phyloP scores from a whole-genome alignment of 2,797 vertebrate species.

The Hyperoplus lanceolatus region DNA sequence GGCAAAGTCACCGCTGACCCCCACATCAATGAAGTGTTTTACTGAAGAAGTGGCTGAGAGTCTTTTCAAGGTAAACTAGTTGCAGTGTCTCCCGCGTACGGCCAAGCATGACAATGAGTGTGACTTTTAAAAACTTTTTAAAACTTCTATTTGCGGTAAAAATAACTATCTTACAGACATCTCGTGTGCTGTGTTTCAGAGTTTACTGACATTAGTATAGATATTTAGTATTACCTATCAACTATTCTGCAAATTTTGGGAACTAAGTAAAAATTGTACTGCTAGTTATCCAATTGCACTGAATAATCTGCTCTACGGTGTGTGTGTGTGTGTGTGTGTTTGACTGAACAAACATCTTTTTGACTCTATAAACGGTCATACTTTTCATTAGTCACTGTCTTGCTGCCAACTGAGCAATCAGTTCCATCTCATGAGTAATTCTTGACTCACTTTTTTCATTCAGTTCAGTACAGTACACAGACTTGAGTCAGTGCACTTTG shows the following conservation, averaged over 20 bases:
- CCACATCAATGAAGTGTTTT: background rate
- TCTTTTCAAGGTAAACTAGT: slow-evolving; percentile 28
- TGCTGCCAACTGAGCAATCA: slow-evolving; percentile 5
- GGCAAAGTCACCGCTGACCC: slow-evolving; percentile 26
- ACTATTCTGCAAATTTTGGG: background rate
- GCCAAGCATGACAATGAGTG: slow-evolving; percentile 8
- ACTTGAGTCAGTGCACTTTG: background rate
- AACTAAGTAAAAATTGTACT: slow-evolving; percentile 3
- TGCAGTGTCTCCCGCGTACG: slow-evolving; percentile 12
- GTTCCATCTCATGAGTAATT: background rate
- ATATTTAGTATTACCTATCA: background rate
- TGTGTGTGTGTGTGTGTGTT: background rate
- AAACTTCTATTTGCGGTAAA: background rate
- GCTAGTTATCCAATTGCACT: background rate
- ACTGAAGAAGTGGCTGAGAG: slow-evolving; percentile 1
- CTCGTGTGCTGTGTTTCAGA: slow-evolving; percentile 9
- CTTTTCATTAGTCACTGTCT: slow-evolving; percentile 3
- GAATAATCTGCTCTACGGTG: slow-evolving; percentile 2
- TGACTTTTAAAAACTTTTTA: slow-evolving; percentile 16
- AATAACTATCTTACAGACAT: background rate
- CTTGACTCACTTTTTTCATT: slow-evolving; percentile 4
- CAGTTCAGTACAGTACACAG: background rate
- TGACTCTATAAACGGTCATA: background rate
- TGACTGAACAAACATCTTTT: background rate
- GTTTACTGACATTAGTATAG: slow-evolving; percentile 3